Evolutionary conservation across 2,113 vertebrate species (phyloP), one percentile per base, ranked within the genome.

Genomic region (Halcyon malimbica): DNA sequence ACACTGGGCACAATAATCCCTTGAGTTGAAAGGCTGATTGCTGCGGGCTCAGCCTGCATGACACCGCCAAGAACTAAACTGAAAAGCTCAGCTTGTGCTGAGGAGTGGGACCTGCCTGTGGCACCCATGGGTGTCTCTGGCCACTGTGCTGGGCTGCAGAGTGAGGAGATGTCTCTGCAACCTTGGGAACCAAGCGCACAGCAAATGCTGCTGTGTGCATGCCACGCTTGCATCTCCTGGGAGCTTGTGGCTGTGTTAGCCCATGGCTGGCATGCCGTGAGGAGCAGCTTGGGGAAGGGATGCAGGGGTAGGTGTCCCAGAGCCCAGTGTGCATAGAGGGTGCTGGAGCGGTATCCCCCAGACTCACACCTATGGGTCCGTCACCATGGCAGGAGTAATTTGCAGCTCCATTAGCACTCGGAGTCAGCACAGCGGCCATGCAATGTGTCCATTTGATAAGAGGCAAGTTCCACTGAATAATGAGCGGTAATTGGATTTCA

Each of bases 401-500:
- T 97, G 94, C 68, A 64, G 94, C 92, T 97, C 90, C 77, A 88
- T 97, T 96, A 94, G 81, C 53, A 7, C 53, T 33, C 1, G 7
- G 75, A 91, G 91, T 42, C 13, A 8, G 80, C 26, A 15, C 35
- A 74, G 80, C 4, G 15, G 93, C 91, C 93, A 44, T 2, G 56
- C 92, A 69, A 89, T 39, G 90, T 93, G 96, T 83, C 96, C 73
- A 8, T 82, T 96, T 89, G 95, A 94, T 96, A 97, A 94, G 90
- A 96, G 64, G 89, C 35, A 67, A 92, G 89, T 96, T 96, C 95
- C 91, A 89, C 67, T 89, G 94, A 97, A 94, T 97, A 97, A 97
- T 97, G 96, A 97, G 96, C 92, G 87, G 86, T 97, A 97, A 97
- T 97, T 97, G 96, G 97, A 97, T 97, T 97, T 97, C 93, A 96